These are phyloP conservation scores for Rhizomys pruinosus DNA, from an alignment of 2,113 vertebrate genomes.

Conservation along the genomic window DNA sequence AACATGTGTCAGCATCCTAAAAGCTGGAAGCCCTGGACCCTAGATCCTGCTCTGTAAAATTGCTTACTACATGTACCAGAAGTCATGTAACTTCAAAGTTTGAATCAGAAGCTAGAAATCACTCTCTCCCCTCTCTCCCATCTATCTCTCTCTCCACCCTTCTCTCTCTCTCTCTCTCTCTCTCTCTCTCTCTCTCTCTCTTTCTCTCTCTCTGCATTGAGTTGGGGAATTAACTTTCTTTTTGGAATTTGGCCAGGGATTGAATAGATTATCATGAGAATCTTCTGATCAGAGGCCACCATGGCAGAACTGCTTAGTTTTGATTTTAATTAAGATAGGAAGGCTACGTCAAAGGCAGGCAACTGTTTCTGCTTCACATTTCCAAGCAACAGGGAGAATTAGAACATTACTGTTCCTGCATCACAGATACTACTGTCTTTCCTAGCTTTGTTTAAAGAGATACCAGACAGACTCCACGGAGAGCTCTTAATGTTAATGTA, in stretches of 20 bases:
- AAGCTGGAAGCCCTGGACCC: background rate
- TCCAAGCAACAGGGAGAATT: conserved; percentile 42
- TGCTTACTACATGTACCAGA: background rate
- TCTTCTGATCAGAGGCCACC: background rate
- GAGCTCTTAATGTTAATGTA: conserved; percentile 16
- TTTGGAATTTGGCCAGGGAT: conserved; percentile 34
- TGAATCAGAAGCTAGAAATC: background rate
- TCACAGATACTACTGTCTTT: conserved; percentile 15
- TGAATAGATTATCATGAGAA: conserved; percentile 40
- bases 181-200: no score
- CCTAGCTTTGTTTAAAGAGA: background rate
- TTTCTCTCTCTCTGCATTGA: background rate
- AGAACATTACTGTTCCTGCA: background rate
- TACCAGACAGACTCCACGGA: background rate
- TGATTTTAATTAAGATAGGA: conserved; percentile 72
- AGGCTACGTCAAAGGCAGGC: conserved; percentile 19
- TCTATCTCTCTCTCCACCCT: no score
- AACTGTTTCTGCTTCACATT: background rate
- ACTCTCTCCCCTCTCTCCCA: no score
- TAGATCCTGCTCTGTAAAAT: background rate
- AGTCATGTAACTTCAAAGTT: background rate
- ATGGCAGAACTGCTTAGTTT: background rate
- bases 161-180: no score
- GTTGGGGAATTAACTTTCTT: conserved; percentile 40
- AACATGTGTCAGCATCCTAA: background rate